A percentile compares a stretch with the other conserved stretches of the same genome.
Evolutionary conservation across 2,113 vertebrate species (phyloP).

Genomic region (Gopherus flavomarginatus): DNA sequence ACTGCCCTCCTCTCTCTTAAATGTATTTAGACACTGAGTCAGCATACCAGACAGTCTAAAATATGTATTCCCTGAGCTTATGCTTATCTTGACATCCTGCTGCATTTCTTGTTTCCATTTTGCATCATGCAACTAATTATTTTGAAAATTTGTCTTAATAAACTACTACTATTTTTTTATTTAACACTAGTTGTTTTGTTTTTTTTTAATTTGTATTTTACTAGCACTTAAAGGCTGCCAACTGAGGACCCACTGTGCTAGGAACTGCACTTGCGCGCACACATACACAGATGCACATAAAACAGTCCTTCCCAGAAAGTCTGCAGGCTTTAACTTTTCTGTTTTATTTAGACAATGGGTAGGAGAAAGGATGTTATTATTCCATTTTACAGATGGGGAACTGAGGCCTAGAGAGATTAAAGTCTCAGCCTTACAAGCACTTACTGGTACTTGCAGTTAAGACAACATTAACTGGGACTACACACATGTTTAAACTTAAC

Average conservation of each 20-base stretch:
- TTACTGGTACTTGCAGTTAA: background rate
- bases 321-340: background rate
- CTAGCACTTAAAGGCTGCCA: background rate
- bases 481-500: background rate
- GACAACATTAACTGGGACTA: background rate
- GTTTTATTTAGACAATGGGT: background rate
- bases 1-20: background rate
- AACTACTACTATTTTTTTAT: background rate
- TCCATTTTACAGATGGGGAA: background rate
- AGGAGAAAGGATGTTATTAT: background rate
- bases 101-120: background rate
- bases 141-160: background rate
- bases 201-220: rapidly evolving
- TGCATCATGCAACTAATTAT: rapidly evolving
- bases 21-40: background rate
- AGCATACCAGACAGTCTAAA: background rate
- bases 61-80: background rate
- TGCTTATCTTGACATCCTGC: background rate
- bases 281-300: rapidly evolving
- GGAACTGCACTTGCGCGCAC: background rate
- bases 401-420: background rate
- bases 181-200: background rate
- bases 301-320: background rate
- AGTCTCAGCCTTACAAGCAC: background rate
- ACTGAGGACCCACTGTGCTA: background rate